A percentile compares a stretch with the other conserved stretches of the same genome.
Evolutionary conservation across 2,113 vertebrate genomes (phyloP).

Genomic region (Zeus faber): DNA sequence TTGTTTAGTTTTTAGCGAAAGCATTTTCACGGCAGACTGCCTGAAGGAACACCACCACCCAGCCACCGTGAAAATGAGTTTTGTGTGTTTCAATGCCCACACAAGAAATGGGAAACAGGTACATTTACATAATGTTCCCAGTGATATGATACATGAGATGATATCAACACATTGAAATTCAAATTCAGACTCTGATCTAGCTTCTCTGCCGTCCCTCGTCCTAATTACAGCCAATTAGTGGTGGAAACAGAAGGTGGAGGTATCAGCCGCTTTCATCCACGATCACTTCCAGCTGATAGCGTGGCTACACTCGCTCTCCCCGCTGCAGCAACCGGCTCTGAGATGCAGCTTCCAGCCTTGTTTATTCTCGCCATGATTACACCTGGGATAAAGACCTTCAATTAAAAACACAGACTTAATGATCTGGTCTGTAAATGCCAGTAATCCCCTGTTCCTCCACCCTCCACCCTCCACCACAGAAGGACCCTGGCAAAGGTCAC

Average conservation of each 20-base stretch:
- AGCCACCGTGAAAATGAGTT: too few relatives aligned
- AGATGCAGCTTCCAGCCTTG: slow-evolving; percentile 51
- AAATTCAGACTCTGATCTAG: too few relatives aligned
- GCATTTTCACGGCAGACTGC: too few relatives aligned
- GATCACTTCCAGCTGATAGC: slow-evolving; percentile 59
- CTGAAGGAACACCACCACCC: too few relatives aligned
- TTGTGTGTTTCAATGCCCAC: too few relatives aligned
- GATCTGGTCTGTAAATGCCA: slow-evolving; percentile 66
- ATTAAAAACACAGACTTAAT: slow-evolving; percentile 63
- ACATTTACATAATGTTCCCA: slow-evolving; percentile 39
- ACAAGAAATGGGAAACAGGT: too few relatives aligned
- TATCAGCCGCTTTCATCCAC: slow-evolving; percentile 53
- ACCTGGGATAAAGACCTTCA: slow-evolving; percentile 66
- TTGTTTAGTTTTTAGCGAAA: too few relatives aligned
- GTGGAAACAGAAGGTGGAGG: slow-evolving; percentile 44
- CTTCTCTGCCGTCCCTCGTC: too few relatives aligned
- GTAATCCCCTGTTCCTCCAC: too few relatives aligned
- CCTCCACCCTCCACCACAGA: slow-evolving; percentile 27
- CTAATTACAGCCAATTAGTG: slow-evolving; percentile 63
- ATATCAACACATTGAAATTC: too few relatives aligned
- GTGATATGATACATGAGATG: slow-evolving; percentile 45
- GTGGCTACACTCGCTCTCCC: slow-evolving; percentile 43
- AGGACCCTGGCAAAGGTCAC: slow-evolving; percentile 61
- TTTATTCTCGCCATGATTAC: slow-evolving; percentile 68
- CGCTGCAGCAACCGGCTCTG: slow-evolving; percentile 57